These are phyloP conservation scores for Delia radicum DNA, from an alignment of 1,140 invertebrate genomes.

Conservation along the genomic window DNA sequence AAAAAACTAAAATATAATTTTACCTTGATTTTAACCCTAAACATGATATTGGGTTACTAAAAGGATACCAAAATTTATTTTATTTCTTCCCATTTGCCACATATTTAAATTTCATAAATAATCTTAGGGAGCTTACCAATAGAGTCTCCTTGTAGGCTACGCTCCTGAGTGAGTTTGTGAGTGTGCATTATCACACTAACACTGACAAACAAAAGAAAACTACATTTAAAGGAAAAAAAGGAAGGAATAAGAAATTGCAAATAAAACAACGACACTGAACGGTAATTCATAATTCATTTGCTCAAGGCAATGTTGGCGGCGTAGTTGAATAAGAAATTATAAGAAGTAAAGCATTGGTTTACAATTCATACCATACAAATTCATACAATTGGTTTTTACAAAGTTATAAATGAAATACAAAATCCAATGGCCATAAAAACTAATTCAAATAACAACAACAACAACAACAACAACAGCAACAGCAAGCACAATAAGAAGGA, in stretches of 20 bases:
- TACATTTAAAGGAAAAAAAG: not conserved
- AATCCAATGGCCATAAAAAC: slow-evolving; percentile 14
- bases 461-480: not conserved
- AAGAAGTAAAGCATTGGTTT: no score
- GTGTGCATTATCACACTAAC: not conserved
- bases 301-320: not conserved
- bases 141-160: no score
- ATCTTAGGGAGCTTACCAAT: no score
- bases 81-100: no score
- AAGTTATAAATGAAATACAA: not conserved
- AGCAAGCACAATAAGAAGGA: not conserved
- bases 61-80: no score
- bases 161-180: no score
- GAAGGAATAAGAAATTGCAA: not conserved
- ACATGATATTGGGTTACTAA: no score
- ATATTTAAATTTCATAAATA: no score
- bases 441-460: not conserved
- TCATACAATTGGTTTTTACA: not conserved
- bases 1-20: no score
- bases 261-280: not conserved
- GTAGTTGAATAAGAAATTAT: not conserved
- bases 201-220: not conserved
- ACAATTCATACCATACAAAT: no score
- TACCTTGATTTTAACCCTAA: no score
- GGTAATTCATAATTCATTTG: slow-evolving; percentile 4